Percentiles rank a stretch among this genome's conserved stretches.
Evolutionary conservation across 2,113 vertebrate genomes (phyloP).

Genomic region (Heterochromis multidens): DNA sequence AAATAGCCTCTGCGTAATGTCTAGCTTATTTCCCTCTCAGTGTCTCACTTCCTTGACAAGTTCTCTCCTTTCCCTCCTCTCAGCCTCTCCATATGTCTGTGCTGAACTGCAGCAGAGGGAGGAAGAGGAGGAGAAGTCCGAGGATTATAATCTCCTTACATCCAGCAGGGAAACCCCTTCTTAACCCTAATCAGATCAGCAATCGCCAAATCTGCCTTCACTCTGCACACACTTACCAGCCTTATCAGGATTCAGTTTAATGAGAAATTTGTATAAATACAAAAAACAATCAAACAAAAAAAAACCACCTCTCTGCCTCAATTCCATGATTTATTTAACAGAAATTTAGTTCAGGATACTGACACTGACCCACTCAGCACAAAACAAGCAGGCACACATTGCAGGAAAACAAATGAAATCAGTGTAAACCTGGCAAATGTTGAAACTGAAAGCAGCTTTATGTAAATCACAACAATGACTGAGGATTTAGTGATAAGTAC

Average conservation of each 20-base stretch:
- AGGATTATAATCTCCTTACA: conserved; percentile 68
- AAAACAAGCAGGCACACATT: not conserved
- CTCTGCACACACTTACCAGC: conserved; percentile 4
- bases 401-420: not conserved
- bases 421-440: not conserved
- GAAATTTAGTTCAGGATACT: not conserved
- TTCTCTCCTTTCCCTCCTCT: conserved; percentile 7
- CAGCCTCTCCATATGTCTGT: conserved; percentile 41
- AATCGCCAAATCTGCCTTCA: conserved; percentile 33
- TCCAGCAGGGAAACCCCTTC: conserved; percentile 66
- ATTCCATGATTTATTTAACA: not conserved
- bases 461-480: conserved; percentile 2
- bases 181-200: conserved; percentile 73
- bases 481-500: conserved; percentile 43
- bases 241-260: not conserved
- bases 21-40: not conserved
- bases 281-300: not conserved
- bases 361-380: not conserved
- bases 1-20: not conserved
- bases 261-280: not conserved
- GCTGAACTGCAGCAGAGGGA: not conserved
- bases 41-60: conserved; percentile 18
- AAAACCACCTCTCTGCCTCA: not conserved
- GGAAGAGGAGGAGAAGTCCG: conserved; percentile 17
- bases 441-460: conserved; percentile 29